Conservation (phyloP, 2,113 vertebrate genomes). For the Oncorhynchus mykiss region DNA sequence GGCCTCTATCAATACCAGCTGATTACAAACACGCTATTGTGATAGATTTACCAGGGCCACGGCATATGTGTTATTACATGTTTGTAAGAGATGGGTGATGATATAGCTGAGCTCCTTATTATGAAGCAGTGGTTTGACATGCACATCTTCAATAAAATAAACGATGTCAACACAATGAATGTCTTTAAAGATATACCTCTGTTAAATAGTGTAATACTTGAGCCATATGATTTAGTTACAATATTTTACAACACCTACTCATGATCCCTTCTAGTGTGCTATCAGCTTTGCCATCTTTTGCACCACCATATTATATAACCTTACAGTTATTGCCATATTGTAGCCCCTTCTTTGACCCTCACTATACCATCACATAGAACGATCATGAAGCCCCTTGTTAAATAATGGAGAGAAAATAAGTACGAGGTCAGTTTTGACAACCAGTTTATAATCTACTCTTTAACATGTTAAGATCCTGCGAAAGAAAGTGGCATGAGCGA, state of each 20-base stretch:
- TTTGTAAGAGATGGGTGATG: conserved; percentile 16
- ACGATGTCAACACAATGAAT: no score
- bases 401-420: not conserved
- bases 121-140: conserved; percentile 9
- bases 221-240: conserved; percentile 24
- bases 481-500: conserved; percentile 19
- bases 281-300: conserved; percentile 27
- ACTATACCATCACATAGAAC: not conserved
- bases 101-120: not conserved
- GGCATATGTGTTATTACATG: conserved; percentile 10
- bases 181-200: no score
- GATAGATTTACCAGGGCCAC: conserved; percentile 44
- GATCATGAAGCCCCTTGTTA: not conserved
- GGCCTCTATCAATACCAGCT: conserved; percentile 45
- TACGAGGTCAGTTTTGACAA: not conserved
- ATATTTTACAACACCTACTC: not conserved
- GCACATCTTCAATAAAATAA: conserved; percentile 1
- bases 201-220: conserved; percentile 2
- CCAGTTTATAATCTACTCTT: not conserved
- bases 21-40: conserved; percentile 45
- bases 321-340: not conserved
- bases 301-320: conserved; percentile 23
- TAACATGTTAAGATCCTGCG: not conserved
- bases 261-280: not conserved
- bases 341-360: not conserved